phyloP scores from a whole-genome alignment of 2,797 vertebrate genomes.

The Propithecus perrieri region DNA sequence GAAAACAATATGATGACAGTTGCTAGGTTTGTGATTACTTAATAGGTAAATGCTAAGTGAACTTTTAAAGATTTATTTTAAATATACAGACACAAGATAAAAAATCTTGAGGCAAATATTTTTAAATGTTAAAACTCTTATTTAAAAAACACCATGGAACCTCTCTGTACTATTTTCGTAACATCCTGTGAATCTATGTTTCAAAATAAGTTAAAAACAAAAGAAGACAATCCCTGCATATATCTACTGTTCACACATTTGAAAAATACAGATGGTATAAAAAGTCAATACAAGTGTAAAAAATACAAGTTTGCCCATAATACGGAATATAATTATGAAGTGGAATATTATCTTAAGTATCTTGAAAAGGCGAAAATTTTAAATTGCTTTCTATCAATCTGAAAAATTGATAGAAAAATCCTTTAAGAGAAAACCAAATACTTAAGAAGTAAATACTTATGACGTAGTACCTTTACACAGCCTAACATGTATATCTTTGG shows the following conservation, averaged over 20 bases:
- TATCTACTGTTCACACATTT: background rate
- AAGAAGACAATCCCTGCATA: background rate
- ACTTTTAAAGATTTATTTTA: slow-evolving; percentile 31
- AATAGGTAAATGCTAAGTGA: slow-evolving; percentile 10
- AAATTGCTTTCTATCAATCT: background rate
- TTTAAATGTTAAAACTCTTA: slow-evolving; percentile 28
- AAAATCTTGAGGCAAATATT: slow-evolving; percentile 35
- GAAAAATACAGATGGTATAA: slow-evolving; percentile 29
- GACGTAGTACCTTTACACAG: background rate
- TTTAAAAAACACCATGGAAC: background rate
- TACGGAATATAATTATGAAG: background rate
- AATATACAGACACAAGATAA: background rate
- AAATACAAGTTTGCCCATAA: slow-evolving; percentile 3
- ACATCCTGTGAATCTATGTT: background rate
- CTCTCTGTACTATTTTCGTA: background rate
- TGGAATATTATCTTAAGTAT: background rate
- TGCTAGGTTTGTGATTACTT: slow-evolving; percentile 23
- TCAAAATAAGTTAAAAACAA: slow-evolving; percentile 46
- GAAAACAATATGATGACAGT: background rate
- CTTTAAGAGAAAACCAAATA: slow-evolving; percentile 13
- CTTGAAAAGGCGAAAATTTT: background rate
- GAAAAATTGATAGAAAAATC: background rate
- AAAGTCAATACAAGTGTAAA: background rate
- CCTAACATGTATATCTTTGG: slow-evolving; percentile 1
- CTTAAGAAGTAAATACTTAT: background rate